A percentile compares a stretch with the other conserved stretches of the same genome.
phyloP scores from a whole-genome alignment of 2,113 vertebrate species.

The Haplotaxodon microlepis region DNA sequence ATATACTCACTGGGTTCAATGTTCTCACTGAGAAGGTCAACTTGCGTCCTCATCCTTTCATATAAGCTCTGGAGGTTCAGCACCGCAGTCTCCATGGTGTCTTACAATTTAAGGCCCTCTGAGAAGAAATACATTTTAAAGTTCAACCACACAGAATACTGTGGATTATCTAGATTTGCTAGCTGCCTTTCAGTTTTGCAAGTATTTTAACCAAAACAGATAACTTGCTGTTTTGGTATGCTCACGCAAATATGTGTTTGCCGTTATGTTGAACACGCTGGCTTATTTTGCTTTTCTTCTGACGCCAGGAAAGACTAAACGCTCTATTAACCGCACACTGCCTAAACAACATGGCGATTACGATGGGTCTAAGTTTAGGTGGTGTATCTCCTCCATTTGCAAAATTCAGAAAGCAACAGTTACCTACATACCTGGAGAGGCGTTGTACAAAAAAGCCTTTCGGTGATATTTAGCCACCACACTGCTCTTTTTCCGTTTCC shows the following conservation, averaged over 20 bases:
- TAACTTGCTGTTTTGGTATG: background rate
- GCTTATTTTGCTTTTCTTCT: background rate
- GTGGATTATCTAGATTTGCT: background rate
- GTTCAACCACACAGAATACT: background rate
- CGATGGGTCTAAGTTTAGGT: background rate
- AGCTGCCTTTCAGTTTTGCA: background rate
- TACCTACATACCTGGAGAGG: background rate
- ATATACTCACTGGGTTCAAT: slow-evolving; percentile 84
- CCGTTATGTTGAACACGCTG: background rate
- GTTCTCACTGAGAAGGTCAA: slow-evolving; percentile 82
- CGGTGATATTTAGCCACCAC: background rate
- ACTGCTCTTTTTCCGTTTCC: background rate
- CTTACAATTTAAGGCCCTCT: slow-evolving; percentile 7
- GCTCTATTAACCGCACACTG: background rate
- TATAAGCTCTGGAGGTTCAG: slow-evolving; percentile 75
- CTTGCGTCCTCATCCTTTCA: slow-evolving; percentile 77
- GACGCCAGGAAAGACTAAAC: background rate
- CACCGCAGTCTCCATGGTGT: slow-evolving; percentile 78
- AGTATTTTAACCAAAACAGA: background rate
- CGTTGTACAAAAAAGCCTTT: background rate
- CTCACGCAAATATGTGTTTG: background rate
- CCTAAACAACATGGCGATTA: background rate
- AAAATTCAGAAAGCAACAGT: background rate
- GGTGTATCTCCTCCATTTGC: accelerated
- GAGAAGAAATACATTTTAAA: background rate